Conservation (phyloP, 2,888 invertebrate species). For the Lomographa bimaculata region DNA sequence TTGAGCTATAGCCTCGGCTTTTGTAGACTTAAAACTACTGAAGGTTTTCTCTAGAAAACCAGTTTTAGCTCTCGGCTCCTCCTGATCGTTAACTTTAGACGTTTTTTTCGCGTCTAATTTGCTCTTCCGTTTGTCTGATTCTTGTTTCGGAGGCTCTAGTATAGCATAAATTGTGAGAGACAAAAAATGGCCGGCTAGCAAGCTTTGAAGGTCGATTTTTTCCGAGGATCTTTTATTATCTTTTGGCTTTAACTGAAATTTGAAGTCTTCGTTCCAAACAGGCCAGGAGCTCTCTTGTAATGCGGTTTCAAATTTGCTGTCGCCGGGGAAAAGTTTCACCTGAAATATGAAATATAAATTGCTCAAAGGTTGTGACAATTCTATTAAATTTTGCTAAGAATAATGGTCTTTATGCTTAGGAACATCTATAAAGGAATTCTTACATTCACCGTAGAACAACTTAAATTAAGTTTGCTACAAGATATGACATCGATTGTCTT, state of each 20-base stretch:
- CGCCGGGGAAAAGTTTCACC: constrained; percentile 91
- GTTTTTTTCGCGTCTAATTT: constrained; percentile 59
- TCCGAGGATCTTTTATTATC: constrained; percentile 73
- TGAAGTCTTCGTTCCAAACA: constrained; percentile 90
- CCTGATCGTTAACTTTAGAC: constrained; percentile 66
- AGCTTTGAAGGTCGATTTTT: constrained; percentile 79
- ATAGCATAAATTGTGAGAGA: constrained; percentile 88
- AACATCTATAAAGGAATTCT: too few species aligned
- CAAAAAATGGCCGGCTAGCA: constrained; percentile 86
- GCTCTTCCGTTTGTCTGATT: constrained; percentile 62
- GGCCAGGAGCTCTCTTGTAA: constrained; percentile 91
- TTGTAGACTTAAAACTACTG: constrained; percentile 72
- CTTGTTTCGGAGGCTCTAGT: constrained; percentile 82
- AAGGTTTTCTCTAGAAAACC: constrained; percentile 79
- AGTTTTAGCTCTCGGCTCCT: constrained; percentile 74
- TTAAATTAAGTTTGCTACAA: too few species aligned
- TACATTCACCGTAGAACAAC: too few species aligned
- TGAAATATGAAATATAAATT: constrained; percentile 57
- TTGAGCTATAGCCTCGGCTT: constrained; percentile 68
- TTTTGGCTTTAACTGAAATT: constrained; percentile 85
- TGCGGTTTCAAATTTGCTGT: constrained; percentile 89
- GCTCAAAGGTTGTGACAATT: neutral
- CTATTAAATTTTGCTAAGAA: too few species aligned
- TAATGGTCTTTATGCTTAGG: too few species aligned
- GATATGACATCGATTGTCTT: too few species aligned